Conservation (phyloP, 2,113 vertebrate genomes). For the Hipposideros armiger region DNA sequence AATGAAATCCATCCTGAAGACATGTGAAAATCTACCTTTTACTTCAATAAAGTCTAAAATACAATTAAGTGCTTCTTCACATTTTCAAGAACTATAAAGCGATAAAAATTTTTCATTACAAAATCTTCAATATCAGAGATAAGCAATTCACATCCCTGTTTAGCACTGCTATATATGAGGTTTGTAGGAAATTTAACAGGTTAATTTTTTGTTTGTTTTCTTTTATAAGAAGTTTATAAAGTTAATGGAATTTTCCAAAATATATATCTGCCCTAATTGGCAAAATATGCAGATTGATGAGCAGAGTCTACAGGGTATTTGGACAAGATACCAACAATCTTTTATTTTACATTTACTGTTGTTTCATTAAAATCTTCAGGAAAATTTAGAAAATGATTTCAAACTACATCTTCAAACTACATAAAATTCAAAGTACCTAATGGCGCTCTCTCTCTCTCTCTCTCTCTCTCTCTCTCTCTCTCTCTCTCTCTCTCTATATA, state of each 20-base stretch:
- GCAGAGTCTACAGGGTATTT: background rate
- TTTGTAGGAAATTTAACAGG: background rate
- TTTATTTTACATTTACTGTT: background rate
- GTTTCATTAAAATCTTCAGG: background rate
- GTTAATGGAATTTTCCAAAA: background rate
- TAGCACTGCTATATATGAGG: background rate
- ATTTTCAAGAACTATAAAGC: slow-evolving; percentile 35
- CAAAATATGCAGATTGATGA: background rate
- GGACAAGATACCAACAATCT: background rate
- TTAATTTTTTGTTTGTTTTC: slow-evolving; percentile 31
- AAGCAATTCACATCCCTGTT: background rate
- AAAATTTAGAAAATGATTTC: slow-evolving; percentile 39
- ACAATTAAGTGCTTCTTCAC: background rate
- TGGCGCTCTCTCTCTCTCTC: background rate
- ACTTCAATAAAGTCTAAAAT: slow-evolving; percentile 10
- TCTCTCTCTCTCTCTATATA: too few species aligned
- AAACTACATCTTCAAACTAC: background rate
- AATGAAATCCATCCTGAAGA: background rate
- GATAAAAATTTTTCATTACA: background rate
- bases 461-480: too few species aligned
- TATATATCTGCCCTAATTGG: background rate
- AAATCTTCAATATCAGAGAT: background rate
- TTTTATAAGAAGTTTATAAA: background rate
- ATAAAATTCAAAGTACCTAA: background rate
- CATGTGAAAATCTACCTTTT: background rate